These are phyloP conservation scores for Poecilia latipinna DNA, from an alignment of 2,113 vertebrate genomes.

Conservation along the genomic window DNA sequence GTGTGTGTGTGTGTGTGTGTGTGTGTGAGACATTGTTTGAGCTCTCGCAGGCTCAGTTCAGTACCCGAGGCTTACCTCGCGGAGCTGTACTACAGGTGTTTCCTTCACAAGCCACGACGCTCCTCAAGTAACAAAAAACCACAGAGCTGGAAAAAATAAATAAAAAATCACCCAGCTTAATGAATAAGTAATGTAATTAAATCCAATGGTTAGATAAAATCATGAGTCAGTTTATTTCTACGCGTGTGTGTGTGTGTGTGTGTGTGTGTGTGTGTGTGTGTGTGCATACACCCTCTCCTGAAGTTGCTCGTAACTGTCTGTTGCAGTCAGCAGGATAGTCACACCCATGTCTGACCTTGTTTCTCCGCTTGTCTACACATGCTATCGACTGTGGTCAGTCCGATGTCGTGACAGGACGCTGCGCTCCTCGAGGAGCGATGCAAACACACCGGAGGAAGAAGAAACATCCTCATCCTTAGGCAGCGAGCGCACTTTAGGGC, in stretches of 20 bases:
- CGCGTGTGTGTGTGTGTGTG: background rate
- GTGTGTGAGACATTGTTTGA: conserved; percentile 35
- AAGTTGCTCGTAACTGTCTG: conserved; percentile 37
- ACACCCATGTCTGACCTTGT: conserved; percentile 72
- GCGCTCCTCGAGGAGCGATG: conserved; percentile 14
- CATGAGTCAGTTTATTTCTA: conserved; percentile 38
- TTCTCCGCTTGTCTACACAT: conserved; percentile 66
- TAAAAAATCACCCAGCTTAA: conserved; percentile 26
- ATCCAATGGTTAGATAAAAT: conserved; percentile 34
- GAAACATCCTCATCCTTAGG: background rate
- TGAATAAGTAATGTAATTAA: conserved; percentile 53
- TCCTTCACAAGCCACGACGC: conserved; percentile 49
- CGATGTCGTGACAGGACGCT: conserved; percentile 29
- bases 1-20: conserved; percentile 24
- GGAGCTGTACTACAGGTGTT: conserved; percentile 68
- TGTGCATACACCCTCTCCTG: conserved; percentile 26
- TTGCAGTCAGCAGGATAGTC: conserved; percentile 58
- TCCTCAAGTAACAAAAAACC: conserved; percentile 49
- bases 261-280: background rate
- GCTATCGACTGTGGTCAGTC: conserved; percentile 53
- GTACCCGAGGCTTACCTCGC: conserved; percentile 61
- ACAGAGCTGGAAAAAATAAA: conserved; percentile 36
- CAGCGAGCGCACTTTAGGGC: background rate
- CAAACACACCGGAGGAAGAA: background rate
- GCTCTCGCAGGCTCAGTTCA: conserved; percentile 56